A percentile compares a stretch with the other conserved stretches of the same genome.
These are phyloP conservation scores for Syngnathoides biaculeatus DNA, from an alignment of 2,113 vertebrate species.

Conservation along the genomic window DNA sequence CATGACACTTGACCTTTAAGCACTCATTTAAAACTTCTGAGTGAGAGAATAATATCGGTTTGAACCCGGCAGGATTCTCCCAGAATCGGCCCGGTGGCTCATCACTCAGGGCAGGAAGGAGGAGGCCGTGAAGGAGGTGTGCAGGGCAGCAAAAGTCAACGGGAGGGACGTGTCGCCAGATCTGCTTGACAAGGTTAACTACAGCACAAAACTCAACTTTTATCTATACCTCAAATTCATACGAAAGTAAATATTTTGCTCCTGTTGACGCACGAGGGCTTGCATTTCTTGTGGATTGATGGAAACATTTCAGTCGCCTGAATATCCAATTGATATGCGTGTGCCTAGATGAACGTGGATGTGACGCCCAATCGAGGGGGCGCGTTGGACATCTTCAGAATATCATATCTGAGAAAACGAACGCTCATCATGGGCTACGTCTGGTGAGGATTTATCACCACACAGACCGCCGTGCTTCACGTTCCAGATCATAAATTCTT, in stretches of 20 bases:
- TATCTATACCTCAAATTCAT: too few species aligned
- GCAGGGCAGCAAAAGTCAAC: conserved; percentile 77
- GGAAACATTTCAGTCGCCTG: too few species aligned
- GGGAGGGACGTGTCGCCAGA: conserved; percentile 58
- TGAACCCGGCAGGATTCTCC: conserved; percentile 73
- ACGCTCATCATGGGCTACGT: conserved; percentile 70
- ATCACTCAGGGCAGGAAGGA: conserved; percentile 74
- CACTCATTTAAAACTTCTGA: too few species aligned
- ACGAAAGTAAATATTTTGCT: background rate
- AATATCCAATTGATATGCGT: too few species aligned
- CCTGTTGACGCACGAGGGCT: too few species aligned
- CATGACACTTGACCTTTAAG: too few species aligned
- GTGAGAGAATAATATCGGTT: too few species aligned
- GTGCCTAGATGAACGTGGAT: conserved; percentile 65
- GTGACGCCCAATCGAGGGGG: conserved; percentile 48
- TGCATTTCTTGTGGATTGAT: too few species aligned
- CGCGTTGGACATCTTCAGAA: conserved; percentile 76
- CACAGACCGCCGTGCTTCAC: too few species aligned
- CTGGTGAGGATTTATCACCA: conserved; percentile 75
- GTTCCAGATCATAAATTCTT: too few species aligned
- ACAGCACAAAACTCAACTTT: background rate
- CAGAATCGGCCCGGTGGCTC: conserved; percentile 87
- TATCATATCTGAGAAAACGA: conserved; percentile 72
- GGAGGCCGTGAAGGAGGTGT: conserved; percentile 75
- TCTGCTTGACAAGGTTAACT: conserved; percentile 73